phyloP scores from a whole-genome alignment of 1,140 invertebrate species.

The Drosophila repletoides region DNA sequence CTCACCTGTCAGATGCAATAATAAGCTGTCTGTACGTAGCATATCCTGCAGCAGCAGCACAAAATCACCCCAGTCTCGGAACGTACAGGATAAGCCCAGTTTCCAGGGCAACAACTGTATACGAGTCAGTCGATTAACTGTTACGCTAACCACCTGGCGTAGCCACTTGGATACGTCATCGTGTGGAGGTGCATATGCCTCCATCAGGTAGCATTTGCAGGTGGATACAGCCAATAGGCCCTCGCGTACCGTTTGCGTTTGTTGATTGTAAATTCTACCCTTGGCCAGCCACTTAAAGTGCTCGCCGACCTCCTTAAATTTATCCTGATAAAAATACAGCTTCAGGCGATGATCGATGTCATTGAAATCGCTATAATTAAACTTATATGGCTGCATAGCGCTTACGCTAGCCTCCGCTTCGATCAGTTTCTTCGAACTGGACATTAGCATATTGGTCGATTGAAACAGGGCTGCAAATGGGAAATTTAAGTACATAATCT shows the following conservation, averaged over 20 bases:
- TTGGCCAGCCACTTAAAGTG: constrained; percentile 84
- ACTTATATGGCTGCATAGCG: constrained; percentile 80
- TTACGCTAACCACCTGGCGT: constrained; percentile 47
- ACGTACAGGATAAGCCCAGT: constrained; percentile 59
- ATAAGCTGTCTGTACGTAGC: constrained; percentile 63
- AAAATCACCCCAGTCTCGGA: constrained; percentile 61
- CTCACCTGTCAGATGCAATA: constrained; percentile 64
- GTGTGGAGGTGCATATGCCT: constrained; percentile 83
- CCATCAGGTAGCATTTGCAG: constrained; percentile 84
- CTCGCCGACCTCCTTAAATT: constrained; percentile 84
- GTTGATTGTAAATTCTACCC: constrained; percentile 83
- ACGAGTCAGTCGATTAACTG: constrained; percentile 53
- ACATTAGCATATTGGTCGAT: constrained; percentile 78
- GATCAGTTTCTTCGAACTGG: constrained; percentile 65
- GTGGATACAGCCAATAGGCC: constrained; percentile 85
- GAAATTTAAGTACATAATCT: not conserved
- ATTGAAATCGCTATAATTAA: constrained; percentile 84
- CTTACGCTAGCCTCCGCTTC: constrained; percentile 38
- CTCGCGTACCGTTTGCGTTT: constrained; percentile 63
- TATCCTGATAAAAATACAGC: constrained; percentile 84
- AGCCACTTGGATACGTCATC: constrained; percentile 80
- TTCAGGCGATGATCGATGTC: constrained; percentile 85
- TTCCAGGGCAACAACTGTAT: constrained; percentile 73
- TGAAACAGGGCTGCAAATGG: constrained; percentile 63
- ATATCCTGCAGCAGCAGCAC: constrained; percentile 70